Percentiles rank a stretch among this genome's conserved stretches.
These are phyloP conservation scores for Eledona agricola DNA, from an alignment of 2,888 invertebrate species.

Conservation along the genomic window DNA sequence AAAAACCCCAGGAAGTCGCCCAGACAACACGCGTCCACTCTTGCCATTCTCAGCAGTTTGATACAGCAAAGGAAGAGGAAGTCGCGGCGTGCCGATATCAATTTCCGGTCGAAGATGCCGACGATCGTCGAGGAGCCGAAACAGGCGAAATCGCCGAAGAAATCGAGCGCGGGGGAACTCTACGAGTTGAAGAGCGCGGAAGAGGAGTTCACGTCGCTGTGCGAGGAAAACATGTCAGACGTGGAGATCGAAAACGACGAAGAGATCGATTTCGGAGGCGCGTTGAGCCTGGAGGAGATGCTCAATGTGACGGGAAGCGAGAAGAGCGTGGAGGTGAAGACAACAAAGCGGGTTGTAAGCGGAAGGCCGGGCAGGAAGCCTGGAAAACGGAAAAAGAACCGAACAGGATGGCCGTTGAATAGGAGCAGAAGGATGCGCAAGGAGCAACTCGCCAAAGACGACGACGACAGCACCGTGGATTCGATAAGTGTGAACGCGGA, in stretches of 20 bases:
- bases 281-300: conserved; percentile 54
- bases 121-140: conserved; percentile 50
- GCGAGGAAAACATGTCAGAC: conserved; percentile 43
- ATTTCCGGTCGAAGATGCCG: conserved; percentile 37
- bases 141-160: conserved; percentile 34
- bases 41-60: conserved; percentile 80
- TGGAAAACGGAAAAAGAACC: conserved; percentile 72
- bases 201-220: conserved; percentile 57
- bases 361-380: conserved; percentile 52
- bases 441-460: conserved; percentile 51
- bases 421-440: conserved; percentile 63
- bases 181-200: conserved; percentile 62
- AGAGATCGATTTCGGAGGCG: conserved; percentile 53
- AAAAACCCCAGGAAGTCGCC: conserved; percentile 83
- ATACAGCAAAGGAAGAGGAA: conserved; percentile 66
- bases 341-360: conserved; percentile 12
- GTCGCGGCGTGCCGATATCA: conserved; percentile 48
- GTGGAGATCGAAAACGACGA: conserved; percentile 57
- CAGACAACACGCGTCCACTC: conserved; percentile 86
- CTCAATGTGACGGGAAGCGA: conserved; percentile 60
- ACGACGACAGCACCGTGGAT: conserved; percentile 50
- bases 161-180: conserved; percentile 53
- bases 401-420: conserved; percentile 81
- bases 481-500: conserved; percentile 47
- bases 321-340: conserved; percentile 51